Percentiles rank a stretch among this genome's conserved stretches.
These are phyloP conservation scores for Agrotis segetum DNA, from an alignment of 2,888 invertebrate species.

Conservation along the genomic window DNA sequence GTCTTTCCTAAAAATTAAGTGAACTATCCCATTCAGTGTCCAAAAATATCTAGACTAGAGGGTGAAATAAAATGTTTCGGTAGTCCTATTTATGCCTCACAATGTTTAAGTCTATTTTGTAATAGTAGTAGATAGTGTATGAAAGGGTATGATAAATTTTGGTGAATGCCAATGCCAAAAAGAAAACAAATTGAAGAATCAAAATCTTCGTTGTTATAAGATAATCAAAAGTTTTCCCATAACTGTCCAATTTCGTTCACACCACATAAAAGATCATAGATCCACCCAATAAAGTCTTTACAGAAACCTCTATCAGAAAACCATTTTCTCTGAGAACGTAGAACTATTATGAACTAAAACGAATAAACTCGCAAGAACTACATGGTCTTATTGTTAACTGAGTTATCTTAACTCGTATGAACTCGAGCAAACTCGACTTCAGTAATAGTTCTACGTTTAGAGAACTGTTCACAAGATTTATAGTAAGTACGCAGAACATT, in stretches of 20 bases:
- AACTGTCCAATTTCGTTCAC: neutral
- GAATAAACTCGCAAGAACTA: conserved; percentile 52
- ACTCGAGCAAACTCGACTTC: conserved; percentile 37
- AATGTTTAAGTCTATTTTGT: no score
- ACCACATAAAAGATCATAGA: neutral
- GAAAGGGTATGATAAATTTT: no score
- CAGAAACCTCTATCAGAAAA: conserved; percentile 2
- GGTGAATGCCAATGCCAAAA: no score
- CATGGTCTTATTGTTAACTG: conserved; percentile 43
- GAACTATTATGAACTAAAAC: conserved; percentile 43
- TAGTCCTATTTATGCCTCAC: neutral
- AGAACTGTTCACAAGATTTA: neutral
- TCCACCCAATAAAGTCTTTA: neutral
- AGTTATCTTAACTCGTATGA: conserved; percentile 50
- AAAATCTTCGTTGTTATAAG: no score
- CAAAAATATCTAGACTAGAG: conserved; percentile 5
- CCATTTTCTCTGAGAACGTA: conserved; percentile 17
- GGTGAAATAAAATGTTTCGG: neutral
- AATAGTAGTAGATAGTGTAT: no score
- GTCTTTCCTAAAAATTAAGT: neutral
- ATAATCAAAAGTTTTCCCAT: no score
- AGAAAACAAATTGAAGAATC: no score
- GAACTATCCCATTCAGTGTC: neutral
- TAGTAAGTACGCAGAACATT: neutral
- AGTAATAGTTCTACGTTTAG: conserved; percentile 29